These are phyloP conservation scores for Drosophila kanapiae DNA, from an alignment of 1,140 invertebrate species.

Conservation along the genomic window DNA sequence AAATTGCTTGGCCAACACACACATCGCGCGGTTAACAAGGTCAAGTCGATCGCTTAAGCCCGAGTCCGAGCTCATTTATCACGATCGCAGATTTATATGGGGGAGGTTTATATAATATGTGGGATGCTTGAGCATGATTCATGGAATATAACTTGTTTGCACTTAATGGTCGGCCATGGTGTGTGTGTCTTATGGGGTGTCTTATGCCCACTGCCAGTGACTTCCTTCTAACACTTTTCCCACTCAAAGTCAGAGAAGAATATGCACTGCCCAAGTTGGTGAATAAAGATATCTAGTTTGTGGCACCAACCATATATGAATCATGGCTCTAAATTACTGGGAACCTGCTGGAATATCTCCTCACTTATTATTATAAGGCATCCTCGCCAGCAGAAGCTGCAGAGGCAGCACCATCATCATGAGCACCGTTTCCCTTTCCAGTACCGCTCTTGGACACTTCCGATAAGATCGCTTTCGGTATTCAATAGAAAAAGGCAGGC, in stretches of 20 bases:
- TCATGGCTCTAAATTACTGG: constrained; percentile 34
- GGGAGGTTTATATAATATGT: constrained; percentile 46
- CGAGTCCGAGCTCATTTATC: constrained; percentile 43
- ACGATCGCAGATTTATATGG: constrained; percentile 31
- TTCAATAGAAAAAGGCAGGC: constrained; percentile 69
- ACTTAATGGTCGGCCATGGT: constrained; percentile 9
- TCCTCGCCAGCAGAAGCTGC: background rate
- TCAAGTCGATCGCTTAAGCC: constrained; percentile 36
- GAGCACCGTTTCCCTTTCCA: constrained; percentile 18
- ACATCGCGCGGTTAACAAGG: constrained; percentile 27
- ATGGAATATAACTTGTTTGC: constrained; percentile 36
- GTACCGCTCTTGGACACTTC: constrained; percentile 60
- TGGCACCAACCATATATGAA: constrained; percentile 32
- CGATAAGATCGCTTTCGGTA: constrained; percentile 71
- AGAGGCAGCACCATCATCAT: constrained; percentile 8
- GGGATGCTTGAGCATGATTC: constrained; percentile 39
- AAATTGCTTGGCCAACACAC: constrained; percentile 14
- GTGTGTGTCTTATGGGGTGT: constrained; percentile 4
- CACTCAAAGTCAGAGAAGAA: constrained; percentile 14
- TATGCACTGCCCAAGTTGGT: constrained; percentile 15
- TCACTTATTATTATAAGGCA: constrained; percentile 20
- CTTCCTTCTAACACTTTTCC: constrained; percentile 40
- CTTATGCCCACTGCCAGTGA: constrained; percentile 3
- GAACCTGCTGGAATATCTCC: constrained; percentile 30
- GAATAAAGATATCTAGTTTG: constrained; percentile 40